Evolutionary conservation across 2,888 invertebrate genomes (phyloP).

Genomic region (Athalia circularis): DNA sequence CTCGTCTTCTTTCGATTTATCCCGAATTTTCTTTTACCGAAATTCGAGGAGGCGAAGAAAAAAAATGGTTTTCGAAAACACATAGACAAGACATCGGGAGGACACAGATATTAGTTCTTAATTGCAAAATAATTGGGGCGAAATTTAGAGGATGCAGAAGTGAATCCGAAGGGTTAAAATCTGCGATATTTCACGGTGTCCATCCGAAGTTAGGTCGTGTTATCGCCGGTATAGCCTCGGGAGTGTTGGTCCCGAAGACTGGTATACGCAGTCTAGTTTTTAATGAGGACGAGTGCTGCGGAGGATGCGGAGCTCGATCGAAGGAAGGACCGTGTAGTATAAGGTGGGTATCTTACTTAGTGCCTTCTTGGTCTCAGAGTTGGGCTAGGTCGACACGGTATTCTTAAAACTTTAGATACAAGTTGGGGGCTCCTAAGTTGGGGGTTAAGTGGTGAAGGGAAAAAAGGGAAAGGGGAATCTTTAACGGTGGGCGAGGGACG

Average conservation of each 20-base stretch:
- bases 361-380: background rate
- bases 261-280: constrained; percentile 38
- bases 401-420: constrained; percentile 44
- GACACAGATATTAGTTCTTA: background rate
- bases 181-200: constrained; percentile 35
- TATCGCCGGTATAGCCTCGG: background rate
- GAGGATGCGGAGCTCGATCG: constrained; percentile 46
- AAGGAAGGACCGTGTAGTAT: constrained; percentile 18
- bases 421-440: constrained; percentile 38
- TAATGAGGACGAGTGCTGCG: constrained; percentile 53
- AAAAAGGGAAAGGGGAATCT: background rate
- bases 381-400: constrained; percentile 45
- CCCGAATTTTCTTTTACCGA: no score
- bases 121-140: constrained; percentile 32
- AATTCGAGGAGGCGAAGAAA: no score
- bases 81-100: no score
- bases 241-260: constrained; percentile 24
- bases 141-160: background rate
- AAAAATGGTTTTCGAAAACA: no score
- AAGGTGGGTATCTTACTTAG: constrained; percentile 13
- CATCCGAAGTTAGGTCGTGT: background rate
- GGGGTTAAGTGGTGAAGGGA: constrained; percentile 28
- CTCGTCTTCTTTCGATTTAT: no score
- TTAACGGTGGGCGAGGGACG: constrained; percentile 12
- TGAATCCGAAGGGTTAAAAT: constrained; percentile 11